Percentiles rank a stretch among this genome's conserved stretches.
These are phyloP conservation scores for Heteractis magnifica DNA, from an alignment of 92 coral and sea anemone genomes.

Conservation along the genomic window DNA sequence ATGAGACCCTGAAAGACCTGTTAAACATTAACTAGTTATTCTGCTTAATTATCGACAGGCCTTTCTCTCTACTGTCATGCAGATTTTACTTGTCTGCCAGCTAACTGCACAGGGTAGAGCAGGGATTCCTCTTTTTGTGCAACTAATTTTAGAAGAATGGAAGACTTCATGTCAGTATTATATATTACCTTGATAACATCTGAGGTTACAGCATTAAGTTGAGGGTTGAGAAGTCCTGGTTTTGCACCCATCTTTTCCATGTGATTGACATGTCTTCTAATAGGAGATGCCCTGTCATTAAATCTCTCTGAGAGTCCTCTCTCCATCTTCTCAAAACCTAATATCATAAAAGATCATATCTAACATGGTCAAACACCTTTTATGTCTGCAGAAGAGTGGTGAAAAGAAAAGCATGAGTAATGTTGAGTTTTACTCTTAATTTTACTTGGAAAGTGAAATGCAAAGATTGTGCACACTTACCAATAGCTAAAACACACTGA, in stretches of 20 bases:
- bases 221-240: conserved; percentile 69
- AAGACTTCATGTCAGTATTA: too few species aligned
- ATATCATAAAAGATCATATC: background rate
- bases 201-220: conserved; percentile 71
- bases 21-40: too few species aligned
- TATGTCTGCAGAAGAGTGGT: background rate
- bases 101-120: too few species aligned
- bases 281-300: conserved; percentile 74
- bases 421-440: too few species aligned
- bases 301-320: conserved; percentile 72
- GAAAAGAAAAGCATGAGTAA: too few species aligned
- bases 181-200: conserved; percentile 70
- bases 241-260: conserved; percentile 73
- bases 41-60: too few species aligned
- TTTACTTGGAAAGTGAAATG: too few species aligned
- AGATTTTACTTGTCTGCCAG: too few species aligned
- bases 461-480: conserved; percentile 30
- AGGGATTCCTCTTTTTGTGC: too few species aligned
- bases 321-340: conserved; percentile 91
- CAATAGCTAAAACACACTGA: conserved; percentile 74
- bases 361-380: background rate
- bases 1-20: too few species aligned
- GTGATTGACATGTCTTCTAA: conserved; percentile 78
- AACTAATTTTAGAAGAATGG: too few species aligned
- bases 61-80: too few species aligned